Evolutionary conservation across 2,888 invertebrate species (phyloP).

Genomic region (Macropis europaea): DNA sequence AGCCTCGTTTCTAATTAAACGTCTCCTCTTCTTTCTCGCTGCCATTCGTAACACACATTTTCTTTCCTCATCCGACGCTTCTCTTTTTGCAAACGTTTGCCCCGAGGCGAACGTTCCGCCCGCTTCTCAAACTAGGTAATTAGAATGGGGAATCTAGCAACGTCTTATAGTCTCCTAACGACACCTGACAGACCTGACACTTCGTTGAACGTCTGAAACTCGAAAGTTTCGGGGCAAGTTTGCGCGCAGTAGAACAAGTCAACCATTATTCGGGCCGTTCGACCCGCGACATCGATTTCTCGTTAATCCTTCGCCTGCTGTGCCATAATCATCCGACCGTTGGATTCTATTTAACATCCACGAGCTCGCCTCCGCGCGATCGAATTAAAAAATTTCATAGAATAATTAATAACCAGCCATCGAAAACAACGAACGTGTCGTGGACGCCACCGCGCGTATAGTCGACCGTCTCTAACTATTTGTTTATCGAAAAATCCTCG

Average conservation of each 20-base stretch:
- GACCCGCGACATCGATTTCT: constrained; percentile 21
- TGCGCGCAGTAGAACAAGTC: neutral
- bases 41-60: neutral
- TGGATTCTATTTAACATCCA: too few relatives aligned
- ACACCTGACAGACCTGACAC: constrained; percentile 3
- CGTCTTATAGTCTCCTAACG: neutral
- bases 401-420: too few relatives aligned
- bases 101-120: neutral
- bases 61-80: neutral
- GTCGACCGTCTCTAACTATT: too few relatives aligned
- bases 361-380: neutral
- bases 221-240: neutral
- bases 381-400: too few relatives aligned
- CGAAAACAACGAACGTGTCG: too few relatives aligned
- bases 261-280: constrained; percentile 13
- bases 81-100: neutral
- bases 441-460: too few relatives aligned
- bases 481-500: too few relatives aligned
- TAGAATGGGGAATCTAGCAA: neutral
- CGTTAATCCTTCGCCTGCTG: constrained; percentile 7
- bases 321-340: too few relatives aligned
- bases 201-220: neutral
- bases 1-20: constrained; percentile 23
- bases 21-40: neutral
- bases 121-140: neutral